Evolutionary conservation across 1,140 invertebrate species (phyloP), one percentile per base, ranked within the genome.

Genomic region (Epicauta chinensis): DNA sequence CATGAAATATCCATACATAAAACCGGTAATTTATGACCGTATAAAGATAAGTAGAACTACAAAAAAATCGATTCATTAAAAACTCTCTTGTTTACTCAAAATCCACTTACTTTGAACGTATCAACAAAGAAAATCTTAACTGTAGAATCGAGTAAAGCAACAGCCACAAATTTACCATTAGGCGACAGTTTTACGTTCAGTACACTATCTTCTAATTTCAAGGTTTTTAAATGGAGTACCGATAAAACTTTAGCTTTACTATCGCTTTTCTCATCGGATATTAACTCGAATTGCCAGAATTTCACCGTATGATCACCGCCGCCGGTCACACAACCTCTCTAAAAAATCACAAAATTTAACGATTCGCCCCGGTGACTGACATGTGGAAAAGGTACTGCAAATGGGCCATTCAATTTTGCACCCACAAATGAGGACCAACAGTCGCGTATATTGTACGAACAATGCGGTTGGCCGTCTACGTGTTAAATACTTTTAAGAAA

Each of bases 11-110:
- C 95, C 77, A 99, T 79, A 62, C 89, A 91, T 0, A 91, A 74
- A 0, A 98, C 91, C 1, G 97, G 96, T 35, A 98, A 72, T 67
- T 94, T 96, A 71, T 99, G 97, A 0, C 97, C 96, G 68, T 99
- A 99, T 0, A 99, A 76, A 0, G 91, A 91, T 14, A 97, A 65
- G 69, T 95, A 97, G 70, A 98, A 94, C 87, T 94, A 65, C 64
- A 76, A 77, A 66, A 65, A 67, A 70, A 14, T 39, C 3, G 4
- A n/a, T n/a, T n/a, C 1, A 39, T 5, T 15, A 17, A n/a, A 12
- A 17, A 17, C 3, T 39, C 11, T 4, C 5, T 14, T 2, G 17
- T 32, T 17, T 31, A 17, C 10, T 3, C 15, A 30, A 0, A 7
- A 13, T 34, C 14, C 16, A 56, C 53, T 61, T 72, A 91, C 87